These are phyloP conservation scores for Steatocranus sp. DNA, from an alignment of 2,797 vertebrate species.

Conservation along the genomic window DNA sequence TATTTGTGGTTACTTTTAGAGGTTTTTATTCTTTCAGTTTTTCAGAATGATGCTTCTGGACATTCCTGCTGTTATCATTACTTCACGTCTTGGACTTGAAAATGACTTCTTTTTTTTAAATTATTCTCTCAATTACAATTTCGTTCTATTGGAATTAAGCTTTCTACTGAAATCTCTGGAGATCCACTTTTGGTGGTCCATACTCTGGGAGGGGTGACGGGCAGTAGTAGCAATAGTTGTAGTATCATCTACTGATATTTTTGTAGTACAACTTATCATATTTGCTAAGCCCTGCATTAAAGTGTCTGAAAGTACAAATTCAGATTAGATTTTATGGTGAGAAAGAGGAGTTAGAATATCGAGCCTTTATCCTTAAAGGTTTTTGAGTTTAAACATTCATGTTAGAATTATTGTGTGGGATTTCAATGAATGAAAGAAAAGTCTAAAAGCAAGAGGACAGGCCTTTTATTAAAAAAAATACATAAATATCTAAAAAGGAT, in stretches of 20 bases:
- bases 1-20: not conserved
- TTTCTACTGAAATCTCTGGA: not conserved
- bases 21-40: not conserved
- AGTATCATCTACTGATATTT: not conserved
- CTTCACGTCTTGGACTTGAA: not conserved
- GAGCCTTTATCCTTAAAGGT: not conserved
- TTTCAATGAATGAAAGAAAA: not conserved
- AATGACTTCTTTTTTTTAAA: rapidly evolving
- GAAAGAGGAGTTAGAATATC: not conserved
- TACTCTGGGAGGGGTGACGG: not conserved
- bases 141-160: not conserved
- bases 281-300: not conserved
- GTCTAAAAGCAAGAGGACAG: not conserved
- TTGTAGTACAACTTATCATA: not conserved
- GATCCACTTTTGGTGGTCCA: not conserved
- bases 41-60: not conserved
- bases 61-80: not conserved
- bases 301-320: not conserved
- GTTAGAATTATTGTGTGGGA: not conserved
- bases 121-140: not conserved
- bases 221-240: not conserved
- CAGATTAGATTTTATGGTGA: not conserved
- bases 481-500: not conserved
- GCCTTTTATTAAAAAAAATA: not conserved
- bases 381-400: not conserved